Evolutionary conservation across 1,140 invertebrate genomes (phyloP), one percentile per base, ranked within the genome.

Genomic region (Homalodisca vitripennis): DNA sequence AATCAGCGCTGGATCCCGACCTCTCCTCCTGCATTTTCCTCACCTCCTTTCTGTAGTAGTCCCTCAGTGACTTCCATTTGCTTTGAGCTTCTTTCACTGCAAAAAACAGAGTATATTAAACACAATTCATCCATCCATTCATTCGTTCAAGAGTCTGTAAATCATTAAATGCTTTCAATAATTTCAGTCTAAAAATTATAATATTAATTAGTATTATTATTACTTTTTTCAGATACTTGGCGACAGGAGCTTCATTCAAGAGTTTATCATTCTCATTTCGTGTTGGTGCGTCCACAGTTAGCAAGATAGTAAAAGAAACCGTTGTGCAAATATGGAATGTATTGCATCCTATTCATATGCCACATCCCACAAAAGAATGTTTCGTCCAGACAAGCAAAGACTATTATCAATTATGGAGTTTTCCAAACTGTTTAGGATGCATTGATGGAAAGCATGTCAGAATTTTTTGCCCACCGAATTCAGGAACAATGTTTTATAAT

Each of bases 381-480:
- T n/a, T n/a, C n/a, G n/a, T n/a, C n/a, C 47, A 17, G 12, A 71
- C 47, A 71, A 30, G 41, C 66, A 69, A 29, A 30, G n/a, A 48
- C 3, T 70, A 68, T 53, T 22, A 34, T 2, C 17, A 70, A 66
- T 34, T 66, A 67, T 72, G 53, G 27, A 57, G 65, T 27, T 79
- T 80, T 67, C 79, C 74, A 3, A 71, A 76, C 65, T 76, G 72
- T 53, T 48, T 78, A 30, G 75, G 78, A 6, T 76, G 77, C 10
- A 68, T 82, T 14, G 78, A 82, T 71, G 78, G 79, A 12, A 80
- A 80, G 51, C 78, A 82, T 67, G 63, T 82, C n/a, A 20, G 72
- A n/a, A 78, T 80, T 53, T 57, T 73, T 31, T 67, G 34, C 3
- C 65, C 84, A 79, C 10, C 24, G 46, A 75, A 75, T 48, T 74